Percentiles rank a stretch among this genome's conserved stretches.
phyloP scores from a whole-genome alignment of 2,888 invertebrate genomes.

The Germaria angustata region DNA sequence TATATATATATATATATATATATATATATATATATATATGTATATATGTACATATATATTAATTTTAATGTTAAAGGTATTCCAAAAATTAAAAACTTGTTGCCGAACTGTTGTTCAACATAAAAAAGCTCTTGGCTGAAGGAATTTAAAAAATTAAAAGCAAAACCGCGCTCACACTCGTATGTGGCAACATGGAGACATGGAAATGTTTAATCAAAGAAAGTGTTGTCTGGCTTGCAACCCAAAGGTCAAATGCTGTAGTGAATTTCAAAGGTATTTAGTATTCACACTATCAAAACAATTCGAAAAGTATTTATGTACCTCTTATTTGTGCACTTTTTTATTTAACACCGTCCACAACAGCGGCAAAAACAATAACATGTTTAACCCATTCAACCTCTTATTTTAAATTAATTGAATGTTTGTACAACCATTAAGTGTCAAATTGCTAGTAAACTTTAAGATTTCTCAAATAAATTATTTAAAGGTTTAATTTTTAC shows the following conservation, averaged over 20 bases:
- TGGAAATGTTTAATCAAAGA: constrained; percentile 41
- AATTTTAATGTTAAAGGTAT: too few species aligned
- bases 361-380: too few species aligned
- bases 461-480: constrained; percentile 40
- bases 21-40: too few species aligned
- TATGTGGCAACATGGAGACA: background rate
- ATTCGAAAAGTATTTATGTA: background rate
- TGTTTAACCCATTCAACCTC: constrained; percentile 46
- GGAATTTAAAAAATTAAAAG: background rate
- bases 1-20: too few species aligned
- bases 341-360: constrained; percentile 21
- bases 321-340: background rate
- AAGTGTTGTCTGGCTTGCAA: constrained; percentile 14
- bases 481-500: background rate
- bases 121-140: constrained; percentile 6
- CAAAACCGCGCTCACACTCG: background rate
- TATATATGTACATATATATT: too few species aligned
- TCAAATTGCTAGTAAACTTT: constrained; percentile 43
- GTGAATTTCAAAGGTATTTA: constrained; percentile 29
- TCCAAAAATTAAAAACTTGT: too few species aligned
- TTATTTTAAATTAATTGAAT: constrained; percentile 54
- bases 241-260: constrained; percentile 20
- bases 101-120: background rate
- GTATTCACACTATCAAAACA: constrained; percentile 21
- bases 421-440: constrained; percentile 44